Base-by-base conservation (phyloP, 2,797 vertebrate genomes). In the Tinamus major region DNA sequence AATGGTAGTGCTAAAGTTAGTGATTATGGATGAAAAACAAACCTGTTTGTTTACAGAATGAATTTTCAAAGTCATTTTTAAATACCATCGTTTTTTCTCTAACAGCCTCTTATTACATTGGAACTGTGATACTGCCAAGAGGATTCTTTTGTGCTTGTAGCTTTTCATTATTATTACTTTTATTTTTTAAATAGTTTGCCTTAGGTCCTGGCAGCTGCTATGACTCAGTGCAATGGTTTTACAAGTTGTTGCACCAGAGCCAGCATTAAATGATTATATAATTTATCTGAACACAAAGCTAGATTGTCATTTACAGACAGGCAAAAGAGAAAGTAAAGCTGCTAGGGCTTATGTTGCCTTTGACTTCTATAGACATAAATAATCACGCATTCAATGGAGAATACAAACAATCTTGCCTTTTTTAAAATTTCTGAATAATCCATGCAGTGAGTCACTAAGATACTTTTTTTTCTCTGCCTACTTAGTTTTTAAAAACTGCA, bases 321-420 rank as follows among this genome's bases (percentile, higher is more conserved):
- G 87, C 62, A 92, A 72, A 95, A 95, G 82, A 83, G n/a, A 94
- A 95, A 96, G 77, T 13, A 46, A 90, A 94, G 65, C 48, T 92
- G 58, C 48, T 80, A 74, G 17, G 46, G 15, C 93, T 95, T 97
- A 94, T 56, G 58, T 31, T 89, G 46, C 71, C 86, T 96, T 89
- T 95, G 79, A 79, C 65, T 84, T 92, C 81, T 65, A 85, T 37
- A 90, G 72, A 67, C 18, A 92, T 90, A 96, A 96, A 94, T 92
- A 92, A 94, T 65, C 44, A 58, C 75, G 9, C 80, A 42, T 92
- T 95, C 59, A 85, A 35, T 68, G 80, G 69, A 65, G 65, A 88
- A 90, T 16, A 56, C 26, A 69, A 76, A 87, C 35, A 37, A 18
- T 37, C 7, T 13, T 58, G 23, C 11, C 48, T 46, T 13, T 39